A percentile compares a stretch with the other conserved stretches of the same genome.
These are phyloP conservation scores for Aricia artaxerxes DNA, from an alignment of 2,888 invertebrate genomes.

Conservation along the genomic window DNA sequence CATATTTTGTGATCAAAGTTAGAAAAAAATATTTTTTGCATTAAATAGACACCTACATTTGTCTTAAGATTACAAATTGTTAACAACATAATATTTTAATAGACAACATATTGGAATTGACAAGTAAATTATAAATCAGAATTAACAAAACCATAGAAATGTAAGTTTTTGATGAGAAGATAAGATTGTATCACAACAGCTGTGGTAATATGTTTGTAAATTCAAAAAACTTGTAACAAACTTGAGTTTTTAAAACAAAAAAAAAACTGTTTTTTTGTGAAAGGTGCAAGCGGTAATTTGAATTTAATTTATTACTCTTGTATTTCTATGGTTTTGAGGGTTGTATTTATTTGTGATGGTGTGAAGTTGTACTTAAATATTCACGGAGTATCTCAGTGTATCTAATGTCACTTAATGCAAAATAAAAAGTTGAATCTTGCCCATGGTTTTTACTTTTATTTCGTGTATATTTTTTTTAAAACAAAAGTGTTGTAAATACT, in stretches of 20 bases:
- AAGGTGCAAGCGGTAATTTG: no score
- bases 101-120: slow-evolving; percentile 64
- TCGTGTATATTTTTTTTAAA: neutral
- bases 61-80: slow-evolving; percentile 42
- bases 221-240: no score
- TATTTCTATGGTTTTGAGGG: neutral
- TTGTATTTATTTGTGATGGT: slow-evolving; percentile 52
- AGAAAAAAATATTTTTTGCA: slow-evolving; percentile 43
- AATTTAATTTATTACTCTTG: neutral
- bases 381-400: slow-evolving; percentile 74
- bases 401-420: slow-evolving; percentile 75
- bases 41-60: slow-evolving; percentile 34
- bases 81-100: slow-evolving; percentile 63
- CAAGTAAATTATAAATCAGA: slow-evolving; percentile 53
- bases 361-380: slow-evolving; percentile 78
- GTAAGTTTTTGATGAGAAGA: neutral
- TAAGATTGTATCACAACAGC: neutral
- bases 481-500: no score
- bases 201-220: no score
- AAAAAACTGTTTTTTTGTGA: no score
- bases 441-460: slow-evolving; percentile 30
- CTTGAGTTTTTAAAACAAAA: no score
- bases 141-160: slow-evolving; percentile 48
- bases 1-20: slow-evolving; percentile 45
- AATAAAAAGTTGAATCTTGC: slow-evolving; percentile 56